phyloP scores from a whole-genome alignment of 1,140 invertebrate genomes.

The Vollenhovia emeryi region DNA sequence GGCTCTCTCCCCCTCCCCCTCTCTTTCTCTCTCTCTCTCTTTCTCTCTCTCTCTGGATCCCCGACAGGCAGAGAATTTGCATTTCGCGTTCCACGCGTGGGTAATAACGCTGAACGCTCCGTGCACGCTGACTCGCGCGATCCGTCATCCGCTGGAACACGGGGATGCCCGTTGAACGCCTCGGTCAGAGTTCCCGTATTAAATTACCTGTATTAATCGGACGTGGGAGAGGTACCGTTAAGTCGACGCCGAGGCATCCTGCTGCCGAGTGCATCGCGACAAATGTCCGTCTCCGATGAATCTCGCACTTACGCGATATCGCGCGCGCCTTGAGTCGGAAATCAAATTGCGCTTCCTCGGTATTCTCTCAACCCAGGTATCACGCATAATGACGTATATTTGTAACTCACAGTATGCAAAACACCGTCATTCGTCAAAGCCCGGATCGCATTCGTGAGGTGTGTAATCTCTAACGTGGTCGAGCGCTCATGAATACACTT shows the following conservation, averaged over 20 bases:
- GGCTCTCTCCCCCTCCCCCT: neutral
- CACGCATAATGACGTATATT: slow-evolving; percentile 31
- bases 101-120: slow-evolving; percentile 27
- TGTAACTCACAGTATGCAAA: neutral
- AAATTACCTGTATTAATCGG: slow-evolving; percentile 60
- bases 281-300: slow-evolving; percentile 7
- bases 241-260: too few relatives aligned
- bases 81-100: slow-evolving; percentile 31
- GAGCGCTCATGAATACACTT: neutral
- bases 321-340: slow-evolving; percentile 1
- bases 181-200: slow-evolving; percentile 47
- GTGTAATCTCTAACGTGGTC: neutral
- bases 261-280: slow-evolving; percentile 4
- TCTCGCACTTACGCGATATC: neutral
- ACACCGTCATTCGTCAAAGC: slow-evolving; percentile 14
- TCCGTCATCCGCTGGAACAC: slow-evolving; percentile 40
- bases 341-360: neutral
- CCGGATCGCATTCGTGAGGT: neutral
- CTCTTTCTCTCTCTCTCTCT: too few relatives aligned
- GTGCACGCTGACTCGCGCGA: neutral
- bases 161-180: slow-evolving; percentile 38
- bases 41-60: neutral
- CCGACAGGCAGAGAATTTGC: slow-evolving; percentile 58
- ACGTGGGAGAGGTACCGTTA: slow-evolving; percentile 63
- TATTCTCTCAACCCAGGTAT: slow-evolving; percentile 10